Conservation (phyloP, 2,888 invertebrate species). For the Stenodera caucasica region DNA sequence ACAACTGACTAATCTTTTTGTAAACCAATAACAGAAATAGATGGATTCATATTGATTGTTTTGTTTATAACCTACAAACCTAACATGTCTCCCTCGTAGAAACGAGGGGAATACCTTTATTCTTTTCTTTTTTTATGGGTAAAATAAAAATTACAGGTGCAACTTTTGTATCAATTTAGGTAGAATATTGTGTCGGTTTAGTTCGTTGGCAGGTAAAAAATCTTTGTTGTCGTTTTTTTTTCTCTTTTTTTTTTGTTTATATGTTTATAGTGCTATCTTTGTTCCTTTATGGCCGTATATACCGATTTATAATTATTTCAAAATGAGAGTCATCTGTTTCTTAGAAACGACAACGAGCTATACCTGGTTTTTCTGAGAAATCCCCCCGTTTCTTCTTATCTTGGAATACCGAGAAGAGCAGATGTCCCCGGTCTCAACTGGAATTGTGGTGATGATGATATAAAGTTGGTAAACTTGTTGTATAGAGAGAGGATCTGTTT, state of each 20-base stretch:
- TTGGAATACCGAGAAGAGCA: slow-evolving; percentile 28
- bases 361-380: slow-evolving; percentile 36
- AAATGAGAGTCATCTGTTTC: slow-evolving; percentile 28
- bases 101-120: neutral
- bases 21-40: neutral
- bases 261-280: neutral
- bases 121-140: neutral
- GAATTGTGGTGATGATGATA: neutral
- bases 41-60: neutral
- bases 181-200: neutral
- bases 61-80: neutral
- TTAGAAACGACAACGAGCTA: slow-evolving; percentile 34
- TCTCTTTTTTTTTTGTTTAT: neutral
- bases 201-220: neutral
- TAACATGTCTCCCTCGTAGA: too few relatives aligned
- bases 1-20: neutral
- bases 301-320: too few relatives aligned
- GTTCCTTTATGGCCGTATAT: too few relatives aligned
- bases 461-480: slow-evolving; percentile 1
- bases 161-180: neutral
- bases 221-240: neutral
- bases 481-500: slow-evolving; percentile 10
- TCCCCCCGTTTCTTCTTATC: slow-evolving; percentile 25
- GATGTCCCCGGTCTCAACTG: slow-evolving; percentile 17
- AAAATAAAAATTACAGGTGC: neutral